Conservation (phyloP, 2,113 vertebrate species). For the Myotis yumanensis region DNA sequence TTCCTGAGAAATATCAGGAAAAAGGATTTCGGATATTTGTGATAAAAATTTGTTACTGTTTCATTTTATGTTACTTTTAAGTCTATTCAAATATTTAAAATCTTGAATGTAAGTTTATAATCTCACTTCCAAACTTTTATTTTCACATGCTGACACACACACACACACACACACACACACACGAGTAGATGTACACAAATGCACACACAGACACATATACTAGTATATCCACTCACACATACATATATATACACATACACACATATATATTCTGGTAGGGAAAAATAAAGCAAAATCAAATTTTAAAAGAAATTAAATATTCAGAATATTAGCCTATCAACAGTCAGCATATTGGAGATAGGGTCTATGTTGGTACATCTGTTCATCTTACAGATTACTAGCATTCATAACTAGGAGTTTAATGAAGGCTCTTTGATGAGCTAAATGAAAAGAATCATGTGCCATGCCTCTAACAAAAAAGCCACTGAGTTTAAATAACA, state of each 20-base stretch:
- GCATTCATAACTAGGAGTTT: not conserved
- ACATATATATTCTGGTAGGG: not conserved
- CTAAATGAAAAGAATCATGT: conserved; percentile 13
- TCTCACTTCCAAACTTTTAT: not conserved
- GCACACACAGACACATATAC: not conserved
- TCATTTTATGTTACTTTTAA: not conserved
- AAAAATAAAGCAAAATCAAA: not conserved
- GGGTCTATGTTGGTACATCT: not conserved
- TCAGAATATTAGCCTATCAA: not conserved
- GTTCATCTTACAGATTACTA: not conserved
- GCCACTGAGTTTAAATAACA: conserved; percentile 18
- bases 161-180: not conserved
- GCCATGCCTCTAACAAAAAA: not conserved
- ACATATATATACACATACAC: not conserved
- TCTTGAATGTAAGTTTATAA: conserved; percentile 23
- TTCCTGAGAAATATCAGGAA: not conserved
- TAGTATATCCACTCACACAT: not conserved
- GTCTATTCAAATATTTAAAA: not conserved
- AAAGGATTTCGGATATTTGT: conserved; percentile 15
- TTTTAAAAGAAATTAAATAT: not conserved
- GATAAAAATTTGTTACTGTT: not conserved
- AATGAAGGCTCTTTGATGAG: not conserved
- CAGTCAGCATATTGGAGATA: not conserved
- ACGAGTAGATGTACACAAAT: not conserved
- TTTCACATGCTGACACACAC: not conserved